Evolutionary conservation across 2,888 invertebrate species (phyloP), one percentile per base, ranked within the genome.

Genomic region (Nomada fabriciana): DNA sequence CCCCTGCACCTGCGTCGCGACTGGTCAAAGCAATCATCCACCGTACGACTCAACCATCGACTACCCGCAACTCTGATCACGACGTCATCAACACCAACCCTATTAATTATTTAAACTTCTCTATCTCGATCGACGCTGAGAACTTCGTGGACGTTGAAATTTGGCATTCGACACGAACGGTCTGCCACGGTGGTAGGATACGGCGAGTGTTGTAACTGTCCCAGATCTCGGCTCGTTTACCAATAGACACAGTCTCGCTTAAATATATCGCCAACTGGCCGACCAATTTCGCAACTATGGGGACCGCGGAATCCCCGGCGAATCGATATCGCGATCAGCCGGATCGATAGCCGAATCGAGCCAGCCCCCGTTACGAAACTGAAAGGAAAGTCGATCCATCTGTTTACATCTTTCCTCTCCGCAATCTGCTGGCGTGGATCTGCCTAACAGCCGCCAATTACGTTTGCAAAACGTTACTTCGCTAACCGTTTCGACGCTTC

Each of bases 221-320:
- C 91, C 90, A 91, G 90, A 91, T 91, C 89, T 89, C 91, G 82
- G 79, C 80, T 86, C 89, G 86, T 89, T 91, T 88, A 91, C 91
- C 89, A 90, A 91, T 91, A 88, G 89, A 64, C 80, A 63, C 80
- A 65, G 82, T 80, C 86, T 70, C 83, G 85, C 80, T 86, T 88
- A 90, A 91, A 90, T 91, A 88, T 90, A 90, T 86, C 87, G 75
- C 87, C 87, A 89, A 87, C 81, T 61, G 80, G 18, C 60, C 61
- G 72, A 65, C 57, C 69, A 68, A 82, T 89, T 85, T 85, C 78
- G 79, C 78, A 88, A 88, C 47, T 55, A 50, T 11, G 57, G 69
- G 83, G 77, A 71, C 76, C 65, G 68, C 74, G 76, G 69, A 25
- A 77, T 69, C 63, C 77, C 50, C 15, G 13, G 82, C 80, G 78